Percentiles rank a stretch among this genome's conserved stretches.
These are phyloP conservation scores for Ganaspis brasiliensis DNA, from an alignment of 2,888 invertebrate genomes.

Conservation along the genomic window DNA sequence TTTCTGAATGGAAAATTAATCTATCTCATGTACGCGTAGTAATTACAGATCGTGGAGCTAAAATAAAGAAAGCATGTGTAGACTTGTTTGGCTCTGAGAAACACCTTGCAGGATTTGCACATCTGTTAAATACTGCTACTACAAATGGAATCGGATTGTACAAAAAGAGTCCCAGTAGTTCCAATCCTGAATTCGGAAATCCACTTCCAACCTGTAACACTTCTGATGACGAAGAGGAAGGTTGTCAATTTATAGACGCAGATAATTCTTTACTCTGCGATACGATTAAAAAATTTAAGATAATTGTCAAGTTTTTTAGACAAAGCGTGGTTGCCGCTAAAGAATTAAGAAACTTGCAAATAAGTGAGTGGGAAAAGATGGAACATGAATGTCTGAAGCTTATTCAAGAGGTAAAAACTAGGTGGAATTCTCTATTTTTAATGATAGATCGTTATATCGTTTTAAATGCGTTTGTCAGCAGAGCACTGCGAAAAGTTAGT, in stretches of 20 bases:
- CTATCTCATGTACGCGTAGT: background rate
- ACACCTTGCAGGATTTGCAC: background rate
- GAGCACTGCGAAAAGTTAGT: background rate
- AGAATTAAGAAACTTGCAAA: background rate
- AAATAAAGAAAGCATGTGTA: background rate
- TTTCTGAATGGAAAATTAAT: background rate
- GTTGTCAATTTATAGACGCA: too few species aligned
- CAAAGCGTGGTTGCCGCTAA: background rate
- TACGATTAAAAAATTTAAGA: background rate
- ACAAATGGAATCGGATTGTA: background rate
- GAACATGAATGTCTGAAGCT: background rate
- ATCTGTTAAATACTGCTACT: background rate
- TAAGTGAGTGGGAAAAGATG: background rate
- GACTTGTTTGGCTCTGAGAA: background rate
- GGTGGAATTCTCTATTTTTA: background rate
- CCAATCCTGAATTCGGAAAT: background rate
- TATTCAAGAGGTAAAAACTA: background rate
- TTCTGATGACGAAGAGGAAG: constrained; percentile 56
- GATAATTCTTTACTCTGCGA: too few species aligned
- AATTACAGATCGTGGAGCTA: background rate
- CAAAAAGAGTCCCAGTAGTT: background rate
- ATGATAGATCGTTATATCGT: background rate
- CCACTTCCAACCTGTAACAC: background rate
- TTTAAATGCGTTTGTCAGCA: background rate
- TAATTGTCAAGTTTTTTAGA: background rate